Evolutionary conservation across 2,113 vertebrate species (phyloP).

Genomic region (Scolopax mira): DNA sequence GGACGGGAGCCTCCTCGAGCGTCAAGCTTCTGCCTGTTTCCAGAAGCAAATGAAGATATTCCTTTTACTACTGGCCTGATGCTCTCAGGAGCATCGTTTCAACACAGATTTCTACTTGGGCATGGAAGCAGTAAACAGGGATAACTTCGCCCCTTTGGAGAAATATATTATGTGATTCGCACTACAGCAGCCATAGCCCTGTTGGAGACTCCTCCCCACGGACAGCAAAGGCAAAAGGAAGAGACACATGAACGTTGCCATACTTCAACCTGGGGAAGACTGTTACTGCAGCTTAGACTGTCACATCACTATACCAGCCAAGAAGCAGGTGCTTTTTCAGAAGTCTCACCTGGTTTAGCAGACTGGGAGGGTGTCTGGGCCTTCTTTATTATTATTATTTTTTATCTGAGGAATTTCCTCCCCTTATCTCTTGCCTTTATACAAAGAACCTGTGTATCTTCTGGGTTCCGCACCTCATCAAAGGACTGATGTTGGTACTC

Average conservation of each 20-base stretch:
- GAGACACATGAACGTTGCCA: accelerated
- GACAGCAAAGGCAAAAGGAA: not conserved
- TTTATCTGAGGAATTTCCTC: not conserved
- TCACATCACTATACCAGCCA: not conserved
- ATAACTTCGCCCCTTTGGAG: not conserved
- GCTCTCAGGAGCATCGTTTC: not conserved
- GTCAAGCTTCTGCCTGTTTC: accelerated
- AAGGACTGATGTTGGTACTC: not conserved
- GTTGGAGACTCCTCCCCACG: not conserved
- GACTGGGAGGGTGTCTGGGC: not conserved
- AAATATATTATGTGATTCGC: accelerated
- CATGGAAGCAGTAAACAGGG: not conserved
- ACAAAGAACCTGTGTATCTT: not conserved
- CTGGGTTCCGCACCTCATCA: not conserved
- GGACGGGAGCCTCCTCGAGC: not conserved
- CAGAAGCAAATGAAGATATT: not conserved
- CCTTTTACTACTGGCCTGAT: not conserved
- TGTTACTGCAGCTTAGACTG: not conserved
- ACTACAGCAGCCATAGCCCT: not conserved
- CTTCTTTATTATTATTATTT: not conserved
- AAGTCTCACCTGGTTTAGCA: not conserved
- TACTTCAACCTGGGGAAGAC: not conserved
- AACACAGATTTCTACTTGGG: not conserved
- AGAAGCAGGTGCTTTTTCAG: not conserved
- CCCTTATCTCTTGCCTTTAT: not conserved